Conservation (phyloP, 2,888 invertebrate genomes). For the Apamea anceps region DNA sequence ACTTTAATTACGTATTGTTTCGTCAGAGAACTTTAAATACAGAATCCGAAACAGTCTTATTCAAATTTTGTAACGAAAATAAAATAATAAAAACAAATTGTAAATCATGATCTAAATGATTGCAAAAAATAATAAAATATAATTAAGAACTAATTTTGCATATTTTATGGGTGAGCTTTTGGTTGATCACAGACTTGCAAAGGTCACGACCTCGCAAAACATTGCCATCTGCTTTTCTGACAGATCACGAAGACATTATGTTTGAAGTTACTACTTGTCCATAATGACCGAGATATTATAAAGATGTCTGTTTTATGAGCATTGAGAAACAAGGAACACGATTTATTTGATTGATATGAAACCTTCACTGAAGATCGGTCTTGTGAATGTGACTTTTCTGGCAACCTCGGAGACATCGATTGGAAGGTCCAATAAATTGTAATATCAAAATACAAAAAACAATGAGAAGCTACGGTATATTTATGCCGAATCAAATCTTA, state of each 20-base stretch:
- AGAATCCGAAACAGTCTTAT: background rate
- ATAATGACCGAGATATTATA: slow-evolving; percentile 45
- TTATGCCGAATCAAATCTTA: background rate
- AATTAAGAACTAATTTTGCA: slow-evolving; percentile 31
- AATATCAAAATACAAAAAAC: background rate
- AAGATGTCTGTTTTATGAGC: slow-evolving; percentile 36
- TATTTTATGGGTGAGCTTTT: slow-evolving; percentile 43
- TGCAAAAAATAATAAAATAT: background rate
- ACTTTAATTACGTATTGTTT: background rate
- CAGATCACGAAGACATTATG: slow-evolving; percentile 53
- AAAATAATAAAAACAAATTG: background rate
- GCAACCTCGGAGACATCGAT: background rate
- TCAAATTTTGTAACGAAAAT: background rate
- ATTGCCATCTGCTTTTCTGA: slow-evolving; percentile 61
- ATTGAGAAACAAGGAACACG: slow-evolving; percentile 32
- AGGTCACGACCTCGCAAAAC: slow-evolving; percentile 54
- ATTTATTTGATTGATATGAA: slow-evolving; percentile 30
- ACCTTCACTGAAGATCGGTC: slow-evolving; percentile 18
- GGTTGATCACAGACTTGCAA: slow-evolving; percentile 30
- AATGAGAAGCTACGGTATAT: too few relatives aligned
- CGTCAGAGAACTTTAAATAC: background rate
- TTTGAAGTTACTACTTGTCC: slow-evolving; percentile 26
- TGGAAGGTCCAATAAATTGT: background rate
- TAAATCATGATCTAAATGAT: background rate
- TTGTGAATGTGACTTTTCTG: background rate